Conservation (phyloP, 2,113 vertebrate species). For the Toxotes jaculatrix region DNA sequence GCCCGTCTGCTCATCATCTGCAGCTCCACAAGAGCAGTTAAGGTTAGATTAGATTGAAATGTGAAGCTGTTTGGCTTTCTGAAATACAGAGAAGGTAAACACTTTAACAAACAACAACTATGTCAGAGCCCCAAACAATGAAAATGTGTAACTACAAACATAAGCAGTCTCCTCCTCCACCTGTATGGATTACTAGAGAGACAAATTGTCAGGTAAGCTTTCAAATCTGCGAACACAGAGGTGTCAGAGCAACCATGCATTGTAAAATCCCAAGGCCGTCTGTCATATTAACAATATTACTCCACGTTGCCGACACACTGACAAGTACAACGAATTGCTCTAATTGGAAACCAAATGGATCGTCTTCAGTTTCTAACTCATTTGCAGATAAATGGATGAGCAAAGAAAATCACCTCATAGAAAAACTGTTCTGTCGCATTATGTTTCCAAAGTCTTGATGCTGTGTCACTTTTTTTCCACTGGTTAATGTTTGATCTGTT, state of each 20-base stretch:
- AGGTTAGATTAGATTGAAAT: neutral
- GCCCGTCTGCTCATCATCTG: neutral
- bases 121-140: neutral
- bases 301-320: slow-evolving; percentile 44
- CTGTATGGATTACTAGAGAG: slow-evolving; percentile 19
- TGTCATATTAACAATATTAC: slow-evolving; percentile 58
- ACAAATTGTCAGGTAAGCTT: slow-evolving; percentile 52
- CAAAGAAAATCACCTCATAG: neutral
- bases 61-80: slow-evolving; percentile 7
- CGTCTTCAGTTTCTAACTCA: slow-evolving; percentile 17
- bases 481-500: slow-evolving; percentile 25
- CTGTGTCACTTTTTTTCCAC: neutral
- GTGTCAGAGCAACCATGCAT: slow-evolving; percentile 53
- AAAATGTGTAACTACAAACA: slow-evolving; percentile 12
- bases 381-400: slow-evolving; percentile 19
- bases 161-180: neutral
- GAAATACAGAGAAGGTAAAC: neutral
- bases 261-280: slow-evolving; percentile 24
- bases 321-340: slow-evolving; percentile 50
- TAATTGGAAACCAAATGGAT: slow-evolving; percentile 58
- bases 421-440: neutral
- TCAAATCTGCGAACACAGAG: slow-evolving; percentile 17
- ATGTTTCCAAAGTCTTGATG: neutral
- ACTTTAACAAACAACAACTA: neutral
- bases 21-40: neutral